These are phyloP conservation scores for Nomada ruficornis DNA, from an alignment of 2,888 invertebrate species.

Conservation along the genomic window DNA sequence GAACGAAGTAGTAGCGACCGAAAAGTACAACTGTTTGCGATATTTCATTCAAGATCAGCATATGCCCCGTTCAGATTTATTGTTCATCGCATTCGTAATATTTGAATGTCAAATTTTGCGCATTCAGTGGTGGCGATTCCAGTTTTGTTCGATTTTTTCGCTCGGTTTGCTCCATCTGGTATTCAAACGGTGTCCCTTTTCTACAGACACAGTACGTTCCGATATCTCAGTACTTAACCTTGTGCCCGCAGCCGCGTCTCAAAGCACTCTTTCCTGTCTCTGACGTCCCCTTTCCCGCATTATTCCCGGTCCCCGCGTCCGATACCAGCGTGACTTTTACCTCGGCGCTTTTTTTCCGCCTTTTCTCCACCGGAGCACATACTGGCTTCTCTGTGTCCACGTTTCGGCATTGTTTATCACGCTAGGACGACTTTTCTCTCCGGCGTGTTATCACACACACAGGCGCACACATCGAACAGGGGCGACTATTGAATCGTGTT, in stretches of 20 bases:
- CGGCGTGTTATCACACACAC: background rate
- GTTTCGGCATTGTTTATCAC: constrained; percentile 20
- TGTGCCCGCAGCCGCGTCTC: constrained; percentile 53
- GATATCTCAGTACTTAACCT: constrained; percentile 67
- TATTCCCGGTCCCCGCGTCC: constrained; percentile 24
- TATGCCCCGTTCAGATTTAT: constrained; percentile 3
- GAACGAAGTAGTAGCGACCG: background rate
- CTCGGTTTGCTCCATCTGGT: constrained; percentile 29
- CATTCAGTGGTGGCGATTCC: constrained; percentile 18
- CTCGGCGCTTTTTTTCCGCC: constrained; percentile 10
- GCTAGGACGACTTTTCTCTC: background rate
- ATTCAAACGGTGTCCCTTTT: constrained; percentile 57
- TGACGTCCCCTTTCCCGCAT: constrained; percentile 25
- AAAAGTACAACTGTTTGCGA: background rate
- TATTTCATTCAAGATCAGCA: background rate
- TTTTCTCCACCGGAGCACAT: background rate
- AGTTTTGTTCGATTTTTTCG: constrained; percentile 32
- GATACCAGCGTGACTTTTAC: constrained; percentile 44
- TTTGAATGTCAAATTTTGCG: constrained; percentile 36
- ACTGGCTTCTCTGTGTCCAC: constrained; percentile 5
- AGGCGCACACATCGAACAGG: background rate
- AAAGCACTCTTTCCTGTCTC: constrained; percentile 36
- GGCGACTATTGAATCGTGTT: constrained; percentile 3
- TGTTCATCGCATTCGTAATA: background rate
- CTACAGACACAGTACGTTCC: constrained; percentile 40